Evolutionary conservation across 2,113 vertebrate genomes (phyloP).

Genomic region (Dermatemys mawii): DNA sequence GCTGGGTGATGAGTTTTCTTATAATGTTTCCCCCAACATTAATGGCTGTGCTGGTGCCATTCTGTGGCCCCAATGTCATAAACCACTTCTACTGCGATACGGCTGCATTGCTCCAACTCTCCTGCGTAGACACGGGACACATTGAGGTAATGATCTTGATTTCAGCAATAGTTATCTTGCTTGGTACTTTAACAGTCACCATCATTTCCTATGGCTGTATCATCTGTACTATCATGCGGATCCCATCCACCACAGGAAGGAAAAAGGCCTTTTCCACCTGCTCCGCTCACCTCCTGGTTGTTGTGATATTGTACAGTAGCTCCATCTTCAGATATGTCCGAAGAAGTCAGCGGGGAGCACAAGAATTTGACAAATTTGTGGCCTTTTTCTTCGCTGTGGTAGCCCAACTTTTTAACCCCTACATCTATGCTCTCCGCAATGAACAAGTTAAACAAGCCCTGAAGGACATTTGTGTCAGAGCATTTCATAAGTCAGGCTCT

Average conservation of each 20-base stretch:
- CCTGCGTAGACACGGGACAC: slow-evolving; percentile 41
- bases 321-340: not conserved
- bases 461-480: not conserved
- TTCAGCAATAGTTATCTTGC: slow-evolving; percentile 5
- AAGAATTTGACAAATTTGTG: slow-evolving; percentile 42
- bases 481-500: not conserved
- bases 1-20: slow-evolving; percentile 41
- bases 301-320: not conserved
- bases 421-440: not conserved
- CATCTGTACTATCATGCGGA: slow-evolving; percentile 42
- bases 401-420: not conserved
- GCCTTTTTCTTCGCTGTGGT: not conserved
- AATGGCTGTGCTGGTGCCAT: slow-evolving; percentile 37
- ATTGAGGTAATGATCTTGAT: slow-evolving; percentile 47
- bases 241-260: not conserved
- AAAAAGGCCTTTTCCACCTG: slow-evolving; percentile 53
- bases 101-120: slow-evolving; percentile 58
- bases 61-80: slow-evolving; percentile 56
- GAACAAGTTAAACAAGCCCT: not conserved
- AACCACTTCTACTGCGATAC: slow-evolving; percentile 67
- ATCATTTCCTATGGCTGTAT: slow-evolving; percentile 52
- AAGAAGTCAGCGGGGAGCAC: not conserved
- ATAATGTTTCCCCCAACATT: slow-evolving; percentile 23
- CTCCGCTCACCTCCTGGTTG: slow-evolving; percentile 27
- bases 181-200: not conserved